These are phyloP conservation scores for Chrosomus eos DNA, from an alignment of 2,797 vertebrate genomes.

Conservation along the genomic window DNA sequence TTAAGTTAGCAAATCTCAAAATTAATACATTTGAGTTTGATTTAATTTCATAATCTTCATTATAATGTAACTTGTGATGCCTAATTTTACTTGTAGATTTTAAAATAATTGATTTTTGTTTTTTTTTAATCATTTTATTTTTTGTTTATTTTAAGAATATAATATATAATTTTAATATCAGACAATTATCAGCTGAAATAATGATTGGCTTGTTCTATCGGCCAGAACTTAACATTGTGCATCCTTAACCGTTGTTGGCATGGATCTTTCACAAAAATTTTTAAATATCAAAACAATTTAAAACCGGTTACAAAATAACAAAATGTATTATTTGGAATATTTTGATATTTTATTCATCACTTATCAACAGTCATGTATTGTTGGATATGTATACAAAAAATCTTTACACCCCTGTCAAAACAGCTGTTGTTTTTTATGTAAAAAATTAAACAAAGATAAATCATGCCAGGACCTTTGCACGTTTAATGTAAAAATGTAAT, in stretches of 20 bases:
- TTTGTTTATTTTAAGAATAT: not conserved
- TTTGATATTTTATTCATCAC: not conserved
- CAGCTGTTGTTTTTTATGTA: too few species aligned
- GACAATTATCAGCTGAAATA: not conserved
- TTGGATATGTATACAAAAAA: not conserved
- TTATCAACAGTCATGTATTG: not conserved
- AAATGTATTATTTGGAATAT: not conserved
- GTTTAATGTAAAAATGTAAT: not conserved
- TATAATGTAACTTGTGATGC: not conserved
- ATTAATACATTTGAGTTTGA: not conserved
- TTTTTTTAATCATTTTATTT: not conserved
- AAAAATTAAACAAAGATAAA: too few species aligned
- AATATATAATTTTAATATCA: not conserved
- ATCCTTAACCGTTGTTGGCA: too few species aligned
- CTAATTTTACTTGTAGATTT: not conserved
- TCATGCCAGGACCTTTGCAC: too few species aligned
- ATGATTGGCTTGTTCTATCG: not conserved
- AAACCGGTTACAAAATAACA: not conserved
- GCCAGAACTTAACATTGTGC: not conserved
- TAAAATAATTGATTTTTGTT: not conserved
- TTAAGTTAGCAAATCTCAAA: not conserved
- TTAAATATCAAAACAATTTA: not conserved
- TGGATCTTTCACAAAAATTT: not conserved
- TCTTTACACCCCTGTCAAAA: too few species aligned
- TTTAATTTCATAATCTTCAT: not conserved